These are phyloP conservation scores for Dinoponera quadriceps DNA, from an alignment of 1,140 invertebrate genomes.

Conservation along the genomic window DNA sequence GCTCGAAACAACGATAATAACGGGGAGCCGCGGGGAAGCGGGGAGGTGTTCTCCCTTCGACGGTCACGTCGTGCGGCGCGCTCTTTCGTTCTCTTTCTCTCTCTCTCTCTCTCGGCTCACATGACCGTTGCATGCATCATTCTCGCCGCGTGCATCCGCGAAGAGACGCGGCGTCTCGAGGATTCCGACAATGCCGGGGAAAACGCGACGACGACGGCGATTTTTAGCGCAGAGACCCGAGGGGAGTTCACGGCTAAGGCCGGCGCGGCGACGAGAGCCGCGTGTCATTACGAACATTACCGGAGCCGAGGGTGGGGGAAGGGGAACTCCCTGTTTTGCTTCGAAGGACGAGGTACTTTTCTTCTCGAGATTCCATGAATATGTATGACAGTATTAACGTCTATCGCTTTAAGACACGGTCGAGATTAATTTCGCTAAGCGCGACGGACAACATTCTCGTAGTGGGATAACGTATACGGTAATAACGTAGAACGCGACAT, in stretches of 20 bases:
- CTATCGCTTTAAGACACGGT: not conserved
- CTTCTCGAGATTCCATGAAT: not conserved
- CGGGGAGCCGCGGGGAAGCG: slow-evolving; percentile 68
- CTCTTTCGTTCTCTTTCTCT: too few species aligned
- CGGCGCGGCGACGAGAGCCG: not conserved
- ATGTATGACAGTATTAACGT: not conserved
- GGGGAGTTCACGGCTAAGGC: slow-evolving; percentile 34
- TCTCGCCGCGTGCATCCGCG: not conserved
- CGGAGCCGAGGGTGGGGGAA: not conserved
- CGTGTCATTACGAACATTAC: not conserved
- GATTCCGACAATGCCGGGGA: slow-evolving; percentile 38
- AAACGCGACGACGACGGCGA: slow-evolving; percentile 36
- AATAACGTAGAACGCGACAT: not conserved
- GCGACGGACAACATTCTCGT: not conserved
- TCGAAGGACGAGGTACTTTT: slow-evolving; percentile 1
- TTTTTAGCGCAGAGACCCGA: slow-evolving; percentile 32
- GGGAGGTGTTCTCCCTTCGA: slow-evolving; percentile 71
- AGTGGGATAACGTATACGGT: not conserved
- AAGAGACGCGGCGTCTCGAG: not conserved
- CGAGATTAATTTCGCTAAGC: not conserved
- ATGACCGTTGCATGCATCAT: slow-evolving; percentile 55
- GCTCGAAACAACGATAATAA: slow-evolving; percentile 79
- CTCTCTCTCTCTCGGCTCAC: slow-evolving; percentile 7
- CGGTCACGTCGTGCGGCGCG: slow-evolving; percentile 51
- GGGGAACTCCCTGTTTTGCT: not conserved